These are phyloP conservation scores for Tetrapedia diversipes DNA, from an alignment of 2,888 invertebrate species.

Conservation along the genomic window DNA sequence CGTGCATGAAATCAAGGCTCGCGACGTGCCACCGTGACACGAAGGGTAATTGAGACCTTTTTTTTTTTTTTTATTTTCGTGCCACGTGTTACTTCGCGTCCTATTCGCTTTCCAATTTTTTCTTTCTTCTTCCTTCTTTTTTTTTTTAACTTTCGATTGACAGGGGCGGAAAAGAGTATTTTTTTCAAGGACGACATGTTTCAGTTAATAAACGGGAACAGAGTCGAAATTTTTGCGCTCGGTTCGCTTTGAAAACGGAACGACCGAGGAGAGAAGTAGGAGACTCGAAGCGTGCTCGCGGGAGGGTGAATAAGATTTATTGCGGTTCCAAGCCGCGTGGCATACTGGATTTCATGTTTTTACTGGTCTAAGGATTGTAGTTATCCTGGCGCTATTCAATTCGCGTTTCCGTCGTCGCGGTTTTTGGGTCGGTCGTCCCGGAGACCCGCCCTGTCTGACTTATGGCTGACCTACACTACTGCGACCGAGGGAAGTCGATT, in stretches of 20 bases:
- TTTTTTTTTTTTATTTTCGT: not conserved
- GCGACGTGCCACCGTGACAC: conserved; percentile 31
- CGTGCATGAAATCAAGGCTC: conserved; percentile 55
- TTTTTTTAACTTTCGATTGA: not conserved
- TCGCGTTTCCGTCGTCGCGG: not conserved
- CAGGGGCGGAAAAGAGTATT: not conserved
- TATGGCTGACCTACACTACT: conserved; percentile 20
- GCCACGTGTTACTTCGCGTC: not conserved
- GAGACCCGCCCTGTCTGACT: not conserved
- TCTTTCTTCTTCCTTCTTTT: not conserved
- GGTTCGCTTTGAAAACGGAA: too few relatives aligned
- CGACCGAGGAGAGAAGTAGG: too few relatives aligned
- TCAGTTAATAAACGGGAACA: not conserved
- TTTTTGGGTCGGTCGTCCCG: not conserved
- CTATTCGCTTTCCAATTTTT: too few relatives aligned
- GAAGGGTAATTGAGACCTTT: conserved; percentile 32
- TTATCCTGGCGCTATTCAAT: not conserved
- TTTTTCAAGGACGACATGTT: conserved; percentile 7
- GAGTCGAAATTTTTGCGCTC: not conserved
- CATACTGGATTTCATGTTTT: not conserved
- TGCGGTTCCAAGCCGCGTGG: not conserved
- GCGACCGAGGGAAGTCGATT: too few relatives aligned
- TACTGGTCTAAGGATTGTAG: not conserved
- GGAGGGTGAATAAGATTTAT: not conserved
- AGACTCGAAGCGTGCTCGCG: not conserved